Evolutionary conservation across 2,888 invertebrate genomes (phyloP).

Genomic region (Caenorhabditis japonica): DNA sequence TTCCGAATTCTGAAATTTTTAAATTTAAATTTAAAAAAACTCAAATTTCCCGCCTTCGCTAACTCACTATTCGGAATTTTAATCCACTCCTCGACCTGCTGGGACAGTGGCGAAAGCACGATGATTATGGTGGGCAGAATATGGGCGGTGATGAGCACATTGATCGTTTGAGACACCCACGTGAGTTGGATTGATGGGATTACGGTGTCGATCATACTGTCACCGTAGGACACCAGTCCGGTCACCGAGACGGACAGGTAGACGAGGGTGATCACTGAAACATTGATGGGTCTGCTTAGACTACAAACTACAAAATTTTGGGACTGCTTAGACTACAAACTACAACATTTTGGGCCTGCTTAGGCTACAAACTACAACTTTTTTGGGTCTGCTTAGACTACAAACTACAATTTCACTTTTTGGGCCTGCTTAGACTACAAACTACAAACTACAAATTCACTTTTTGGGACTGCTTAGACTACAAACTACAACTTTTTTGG

Average conservation of each 20-base stretch:
- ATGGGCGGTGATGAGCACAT: slow-evolving; percentile 63
- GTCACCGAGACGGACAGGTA: slow-evolving; percentile 58
- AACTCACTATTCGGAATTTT: slow-evolving; percentile 57
- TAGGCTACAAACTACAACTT: too few relatives aligned
- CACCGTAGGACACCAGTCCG: slow-evolving; percentile 61
- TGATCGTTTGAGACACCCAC: slow-evolving; percentile 61
- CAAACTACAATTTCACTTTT: too few relatives aligned
- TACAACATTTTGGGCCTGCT: too few relatives aligned
- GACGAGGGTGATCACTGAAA: slow-evolving; percentile 57
- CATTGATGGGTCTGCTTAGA: too few relatives aligned
- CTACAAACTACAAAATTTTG: too few relatives aligned
- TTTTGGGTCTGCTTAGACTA: too few relatives aligned
- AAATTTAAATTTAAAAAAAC: too few relatives aligned
- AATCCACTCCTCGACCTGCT: slow-evolving; percentile 61
- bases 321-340: too few relatives aligned
- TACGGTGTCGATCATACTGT: slow-evolving; percentile 59
- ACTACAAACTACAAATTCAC: too few relatives aligned
- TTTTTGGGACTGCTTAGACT: too few relatives aligned
- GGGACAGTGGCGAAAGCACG: slow-evolving; percentile 58
- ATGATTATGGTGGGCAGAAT: slow-evolving; percentile 60
- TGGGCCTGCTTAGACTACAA: too few relatives aligned
- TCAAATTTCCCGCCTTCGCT: neutral
- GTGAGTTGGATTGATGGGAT: slow-evolving; percentile 60
- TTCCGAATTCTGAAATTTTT: slow-evolving; percentile 67
- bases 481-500: too few relatives aligned